Conservation (phyloP, 2,113 vertebrate species). For the Amphiprion ocellaris region DNA sequence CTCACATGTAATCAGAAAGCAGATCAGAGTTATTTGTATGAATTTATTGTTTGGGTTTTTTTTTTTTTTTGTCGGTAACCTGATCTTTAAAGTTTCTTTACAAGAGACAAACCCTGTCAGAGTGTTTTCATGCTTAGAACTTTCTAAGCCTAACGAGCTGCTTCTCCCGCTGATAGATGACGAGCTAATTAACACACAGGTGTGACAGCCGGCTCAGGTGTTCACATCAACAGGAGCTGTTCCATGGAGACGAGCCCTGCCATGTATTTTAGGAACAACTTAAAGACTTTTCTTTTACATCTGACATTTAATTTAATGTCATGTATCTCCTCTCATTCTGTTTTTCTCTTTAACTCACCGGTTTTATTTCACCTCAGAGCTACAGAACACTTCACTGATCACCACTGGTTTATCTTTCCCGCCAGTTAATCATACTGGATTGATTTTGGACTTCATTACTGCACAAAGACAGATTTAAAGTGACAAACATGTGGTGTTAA, state of each 20-base stretch:
- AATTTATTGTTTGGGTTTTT: no score
- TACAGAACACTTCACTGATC: not conserved
- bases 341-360: no score
- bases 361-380: no score
- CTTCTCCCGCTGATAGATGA: conserved; percentile 25
- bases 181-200: conserved; percentile 64
- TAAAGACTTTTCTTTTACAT: not conserved
- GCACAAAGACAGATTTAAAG: no score
- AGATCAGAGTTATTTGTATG: no score
- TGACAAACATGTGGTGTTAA: not conserved
- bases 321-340: not conserved
- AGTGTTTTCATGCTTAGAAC: not conserved
- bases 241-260: not conserved
- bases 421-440: no score
- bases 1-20: no score
- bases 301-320: no score
- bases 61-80: not conserved
- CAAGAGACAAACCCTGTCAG: not conserved
- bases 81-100: not conserved
- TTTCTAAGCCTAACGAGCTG: conserved; percentile 25
- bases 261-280: not conserved
- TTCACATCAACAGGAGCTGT: conserved; percentile 29
- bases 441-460: not conserved
- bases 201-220: conserved; percentile 63
- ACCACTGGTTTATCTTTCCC: not conserved